Evolutionary conservation across 92 coral and sea anemone species (phyloP).

Genomic region (Umimayanthus chanpuru): DNA sequence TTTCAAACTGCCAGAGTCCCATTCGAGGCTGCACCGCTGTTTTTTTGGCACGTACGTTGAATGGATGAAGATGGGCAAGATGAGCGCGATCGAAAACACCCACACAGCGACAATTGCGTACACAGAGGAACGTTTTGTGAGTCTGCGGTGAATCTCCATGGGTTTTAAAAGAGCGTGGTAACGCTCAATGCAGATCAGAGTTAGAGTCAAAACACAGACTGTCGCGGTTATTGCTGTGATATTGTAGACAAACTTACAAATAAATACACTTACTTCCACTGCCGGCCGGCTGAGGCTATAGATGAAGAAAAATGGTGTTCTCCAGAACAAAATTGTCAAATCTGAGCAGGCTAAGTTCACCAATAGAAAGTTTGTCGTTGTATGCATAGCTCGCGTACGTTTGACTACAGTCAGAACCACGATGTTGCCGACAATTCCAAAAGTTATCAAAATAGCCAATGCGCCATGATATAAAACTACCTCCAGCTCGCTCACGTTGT

Average conservation of each 20-base stretch:
- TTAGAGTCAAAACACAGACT: constrained; percentile 46
- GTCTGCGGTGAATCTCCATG: constrained; percentile 50
- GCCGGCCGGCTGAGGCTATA: constrained; percentile 38
- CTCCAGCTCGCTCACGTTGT: constrained; percentile 20
- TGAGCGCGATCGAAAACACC: background rate
- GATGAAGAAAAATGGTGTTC: constrained; percentile 37
- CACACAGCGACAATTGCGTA: constrained; percentile 52
- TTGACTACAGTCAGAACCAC: constrained; percentile 22
- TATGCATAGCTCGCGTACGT: constrained; percentile 29
- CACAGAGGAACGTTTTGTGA: constrained; percentile 37
- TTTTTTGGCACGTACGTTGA: constrained; percentile 21
- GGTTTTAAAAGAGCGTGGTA: constrained; percentile 64
- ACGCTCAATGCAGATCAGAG: constrained; percentile 53
- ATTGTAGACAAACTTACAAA: constrained; percentile 51
- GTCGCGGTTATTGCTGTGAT: constrained; percentile 37
- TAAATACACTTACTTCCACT: constrained; percentile 10
- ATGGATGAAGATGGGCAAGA: constrained; percentile 36
- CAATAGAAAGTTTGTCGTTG: constrained; percentile 35
- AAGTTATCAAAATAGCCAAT: constrained; percentile 12
- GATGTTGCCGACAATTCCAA: constrained; percentile 21
- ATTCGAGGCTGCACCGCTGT: constrained; percentile 36
- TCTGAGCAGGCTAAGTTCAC: constrained; percentile 42
- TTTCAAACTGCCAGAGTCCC: constrained; percentile 19
- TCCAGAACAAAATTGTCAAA: constrained; percentile 31
- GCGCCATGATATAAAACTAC: background rate